These are phyloP conservation scores for Rostratula benghalensis DNA, from an alignment of 2,113 vertebrate species.

Conservation along the genomic window DNA sequence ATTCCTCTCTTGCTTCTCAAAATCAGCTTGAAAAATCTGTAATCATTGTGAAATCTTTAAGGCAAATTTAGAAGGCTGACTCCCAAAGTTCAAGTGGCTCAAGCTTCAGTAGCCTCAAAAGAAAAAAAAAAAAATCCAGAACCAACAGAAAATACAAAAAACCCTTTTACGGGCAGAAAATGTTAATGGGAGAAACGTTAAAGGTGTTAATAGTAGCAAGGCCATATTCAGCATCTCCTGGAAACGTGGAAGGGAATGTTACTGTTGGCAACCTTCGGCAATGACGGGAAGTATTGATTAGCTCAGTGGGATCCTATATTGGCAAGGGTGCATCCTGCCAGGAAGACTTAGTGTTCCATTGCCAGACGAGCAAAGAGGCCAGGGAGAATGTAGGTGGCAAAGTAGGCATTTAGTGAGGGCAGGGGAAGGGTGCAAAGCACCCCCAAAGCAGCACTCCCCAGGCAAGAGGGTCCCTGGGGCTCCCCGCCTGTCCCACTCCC, in stretches of 20 bases:
- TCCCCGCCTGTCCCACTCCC: neutral
- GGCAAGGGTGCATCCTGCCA: constrained; percentile 27
- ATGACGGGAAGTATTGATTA: constrained; percentile 3
- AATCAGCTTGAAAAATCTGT: neutral
- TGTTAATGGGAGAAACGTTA: neutral
- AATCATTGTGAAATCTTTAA: neutral
- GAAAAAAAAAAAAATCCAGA: neutral
- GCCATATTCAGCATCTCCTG: neutral
- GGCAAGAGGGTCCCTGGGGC: neutral
- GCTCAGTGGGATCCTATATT: constrained; percentile 16
- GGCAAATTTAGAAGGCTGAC: neutral
- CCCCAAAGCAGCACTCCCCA: neutral
- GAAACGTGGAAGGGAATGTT: constrained; percentile 34
- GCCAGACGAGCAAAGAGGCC: neutral
- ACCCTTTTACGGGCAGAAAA: constrained; percentile 11
- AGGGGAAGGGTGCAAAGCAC: neutral
- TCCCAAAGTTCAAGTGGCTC: neutral
- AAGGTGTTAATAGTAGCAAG: constrained; percentile 26
- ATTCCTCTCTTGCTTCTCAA: neutral
- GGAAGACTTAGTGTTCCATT: neutral
- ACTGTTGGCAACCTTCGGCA: constrained; percentile 38
- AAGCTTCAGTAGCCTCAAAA: neutral
- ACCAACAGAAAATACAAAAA: neutral
- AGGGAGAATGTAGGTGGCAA: neutral
- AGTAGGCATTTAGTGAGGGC: neutral